Evolutionary conservation across 2,888 invertebrate genomes (phyloP).

Genomic region (Drosophila setosimentum): DNA sequence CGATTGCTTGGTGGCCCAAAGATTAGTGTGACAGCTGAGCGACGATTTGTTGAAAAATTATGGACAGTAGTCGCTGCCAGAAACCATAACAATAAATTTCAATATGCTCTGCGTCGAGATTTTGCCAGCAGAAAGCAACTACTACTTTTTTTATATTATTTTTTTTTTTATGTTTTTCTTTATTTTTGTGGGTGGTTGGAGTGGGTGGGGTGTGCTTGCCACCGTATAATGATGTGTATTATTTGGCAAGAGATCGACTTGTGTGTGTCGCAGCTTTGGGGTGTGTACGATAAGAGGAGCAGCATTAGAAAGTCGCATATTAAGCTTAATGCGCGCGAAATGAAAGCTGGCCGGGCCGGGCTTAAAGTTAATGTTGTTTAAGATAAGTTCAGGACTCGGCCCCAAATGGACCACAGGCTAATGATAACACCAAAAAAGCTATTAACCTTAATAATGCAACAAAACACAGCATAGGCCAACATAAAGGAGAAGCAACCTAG

Average conservation of each 20-base stretch:
- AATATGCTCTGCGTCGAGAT: slow-evolving; percentile 49
- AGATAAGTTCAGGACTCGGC: slow-evolving; percentile 40
- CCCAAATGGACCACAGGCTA: slow-evolving; percentile 9
- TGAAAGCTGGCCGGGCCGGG: slow-evolving; percentile 49
- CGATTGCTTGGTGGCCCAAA: slow-evolving; percentile 46
- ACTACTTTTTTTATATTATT: slow-evolving; percentile 5
- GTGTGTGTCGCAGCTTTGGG: slow-evolving; percentile 27
- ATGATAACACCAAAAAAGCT: slow-evolving; percentile 24
- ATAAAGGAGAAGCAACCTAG: neutral
- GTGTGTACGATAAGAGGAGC: slow-evolving; percentile 42
- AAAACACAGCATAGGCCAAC: neutral
- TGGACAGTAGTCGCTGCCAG: slow-evolving; percentile 78
- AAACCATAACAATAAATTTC: slow-evolving; percentile 76
- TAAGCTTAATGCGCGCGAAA: slow-evolving; percentile 64
- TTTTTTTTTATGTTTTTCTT: slow-evolving; percentile 8
- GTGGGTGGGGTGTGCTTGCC: slow-evolving; percentile 32
- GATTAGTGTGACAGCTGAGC: slow-evolving; percentile 81
- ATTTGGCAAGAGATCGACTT: slow-evolving; percentile 36
- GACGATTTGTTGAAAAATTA: slow-evolving; percentile 81
- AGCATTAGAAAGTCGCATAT: slow-evolving; percentile 72
- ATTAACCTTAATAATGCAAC: slow-evolving; percentile 25
- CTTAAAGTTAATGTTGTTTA: slow-evolving; percentile 51
- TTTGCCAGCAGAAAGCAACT: slow-evolving; percentile 62
- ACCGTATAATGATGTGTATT: slow-evolving; percentile 73
- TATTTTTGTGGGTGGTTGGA: slow-evolving; percentile 17